Evolutionary conservation across 2,888 invertebrate species (phyloP), one percentile per base, ranked within the genome.

Genomic region (Arrhopalites spinosus): DNA sequence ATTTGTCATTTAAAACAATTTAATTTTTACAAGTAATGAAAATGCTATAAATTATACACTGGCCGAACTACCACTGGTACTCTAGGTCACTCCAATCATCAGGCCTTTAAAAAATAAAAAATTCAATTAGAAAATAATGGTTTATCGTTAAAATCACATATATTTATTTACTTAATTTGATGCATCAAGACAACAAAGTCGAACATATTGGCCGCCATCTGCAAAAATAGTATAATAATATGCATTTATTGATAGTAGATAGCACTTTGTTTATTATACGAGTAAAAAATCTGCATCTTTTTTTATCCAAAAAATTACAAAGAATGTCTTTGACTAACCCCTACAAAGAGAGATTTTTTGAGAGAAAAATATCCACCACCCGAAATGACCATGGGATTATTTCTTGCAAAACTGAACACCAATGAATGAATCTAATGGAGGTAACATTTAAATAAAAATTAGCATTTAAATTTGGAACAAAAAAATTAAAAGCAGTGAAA

Each of bases 291-390:
- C n/a, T n/a, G n/a, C n/a, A n/a, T n/a, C n/a, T n/a, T n/a, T n/a
- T n/a, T n/a, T n/a, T n/a, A n/a, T n/a, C n/a, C n/a, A n/a, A n/a
- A n/a, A n/a, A 45, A 45, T 45, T 13, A 53, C n/a, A 13, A 53
- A n/a, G n/a, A 3, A n/a, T 53, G 7, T 11, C 3, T 53, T 53
- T 53, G 53, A n/a, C 72, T 76, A 73, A 80, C 80, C 13, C 75
- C 77, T 11, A 79, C 76, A 17, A 80, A 69, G 17, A 80, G 59
- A 15, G 79, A 23, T 63, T 77, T 79, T n/a, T 78, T 78, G 0
- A 81, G 74, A 5, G 78, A 71, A 74, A 81, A 81, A 43, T 81
- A 81, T 43, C 81, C 79, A 68, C 77, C 77, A n/a, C 79, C 79
- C 13, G 78, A 77, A 11, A 81, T 59, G 20, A 78, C 68, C 66